Percentiles rank a stretch among this genome's conserved stretches.
Evolutionary conservation across 35 echinoderm and acorn worm genomes (phyloP).

Genomic region (Anneissia japonica): DNA sequence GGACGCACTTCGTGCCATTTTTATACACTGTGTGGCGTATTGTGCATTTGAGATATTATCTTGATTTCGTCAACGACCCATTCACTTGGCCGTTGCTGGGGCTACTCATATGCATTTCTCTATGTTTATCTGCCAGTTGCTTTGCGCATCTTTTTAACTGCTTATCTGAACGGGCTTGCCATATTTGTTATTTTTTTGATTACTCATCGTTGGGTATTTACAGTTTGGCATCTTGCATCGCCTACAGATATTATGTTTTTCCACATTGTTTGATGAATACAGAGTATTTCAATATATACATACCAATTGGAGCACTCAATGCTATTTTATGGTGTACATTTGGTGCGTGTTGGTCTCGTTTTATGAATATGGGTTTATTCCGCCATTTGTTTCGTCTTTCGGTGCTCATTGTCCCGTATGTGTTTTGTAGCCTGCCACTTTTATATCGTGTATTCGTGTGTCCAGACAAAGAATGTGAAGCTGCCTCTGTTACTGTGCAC

Average conservation of each 20-base stretch:
- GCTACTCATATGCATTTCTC: slow-evolving; percentile 40
- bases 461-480: slow-evolving; percentile 34
- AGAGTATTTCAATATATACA: background rate
- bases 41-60: slow-evolving; percentile 2
- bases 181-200: slow-evolving; percentile 84
- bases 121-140: slow-evolving; percentile 53
- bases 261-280: no score
- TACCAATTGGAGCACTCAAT: slow-evolving; percentile 48
- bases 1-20: slow-evolving; percentile 77
- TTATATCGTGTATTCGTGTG: slow-evolving; percentile 49
- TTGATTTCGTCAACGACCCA: slow-evolving; percentile 12
- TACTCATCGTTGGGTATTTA: slow-evolving; percentile 76
- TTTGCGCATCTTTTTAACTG: slow-evolving; percentile 82
- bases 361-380: slow-evolving; percentile 16
- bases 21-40: slow-evolving; percentile 48
- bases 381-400: slow-evolving; percentile 45
- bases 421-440: slow-evolving; percentile 68
- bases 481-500: slow-evolving; percentile 37
- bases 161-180: slow-evolving; percentile 62
- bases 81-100: slow-evolving; percentile 64
- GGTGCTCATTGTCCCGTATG: slow-evolving; percentile 59
- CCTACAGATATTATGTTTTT: slow-evolving; percentile 29
- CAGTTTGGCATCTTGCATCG: slow-evolving; percentile 63
- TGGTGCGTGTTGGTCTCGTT: slow-evolving; percentile 44
- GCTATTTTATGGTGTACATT: slow-evolving; percentile 39